Percentiles rank a stretch among this genome's conserved stretches.
Evolutionary conservation across 35 echinoderm and acorn worm genomes (phyloP).

Genomic region (Stichopus chloronotus): DNA sequence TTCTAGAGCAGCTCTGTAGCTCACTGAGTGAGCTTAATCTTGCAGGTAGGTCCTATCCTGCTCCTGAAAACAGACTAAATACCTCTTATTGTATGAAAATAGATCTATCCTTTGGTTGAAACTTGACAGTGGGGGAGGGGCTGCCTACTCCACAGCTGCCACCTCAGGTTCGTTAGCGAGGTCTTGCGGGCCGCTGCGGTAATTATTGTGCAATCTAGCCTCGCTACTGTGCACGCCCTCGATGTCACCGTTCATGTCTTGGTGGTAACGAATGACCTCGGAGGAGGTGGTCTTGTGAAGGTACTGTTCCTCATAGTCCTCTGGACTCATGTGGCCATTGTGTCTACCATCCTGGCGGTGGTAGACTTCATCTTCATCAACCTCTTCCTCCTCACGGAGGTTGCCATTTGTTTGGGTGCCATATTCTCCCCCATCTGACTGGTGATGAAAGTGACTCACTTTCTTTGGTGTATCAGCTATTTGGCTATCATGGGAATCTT

Average conservation of each 20-base stretch:
- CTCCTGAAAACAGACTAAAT: background rate
- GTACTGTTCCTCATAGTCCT: slow-evolving; percentile 28
- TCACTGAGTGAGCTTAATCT: no score
- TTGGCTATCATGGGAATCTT: slow-evolving; percentile 29
- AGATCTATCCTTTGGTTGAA: slow-evolving; percentile 43
- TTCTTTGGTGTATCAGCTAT: slow-evolving; percentile 47
- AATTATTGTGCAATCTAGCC: background rate
- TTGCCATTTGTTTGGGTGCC: slow-evolving; percentile 15
- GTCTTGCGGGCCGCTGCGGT: background rate
- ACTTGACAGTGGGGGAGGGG: background rate
- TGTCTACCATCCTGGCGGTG: background rate
- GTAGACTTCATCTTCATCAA: background rate
- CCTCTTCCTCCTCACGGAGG: background rate
- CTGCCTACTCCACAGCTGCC: background rate
- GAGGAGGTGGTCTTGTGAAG: background rate
- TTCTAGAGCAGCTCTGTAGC: background rate
- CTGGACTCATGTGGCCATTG: background rate
- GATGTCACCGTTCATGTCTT: slow-evolving; percentile 25
- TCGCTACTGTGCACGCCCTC: slow-evolving; percentile 10
- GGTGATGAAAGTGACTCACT: slow-evolving; percentile 28
- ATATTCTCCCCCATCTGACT: background rate
- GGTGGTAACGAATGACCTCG: background rate
- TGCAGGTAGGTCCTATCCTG: no score
- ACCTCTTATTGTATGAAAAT: slow-evolving; percentile 37
- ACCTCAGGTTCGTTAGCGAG: background rate